Evolutionary conservation across 2,113 vertebrate genomes (phyloP), one percentile per base, ranked within the genome.

Genomic region (Hydropotes inermis): DNA sequence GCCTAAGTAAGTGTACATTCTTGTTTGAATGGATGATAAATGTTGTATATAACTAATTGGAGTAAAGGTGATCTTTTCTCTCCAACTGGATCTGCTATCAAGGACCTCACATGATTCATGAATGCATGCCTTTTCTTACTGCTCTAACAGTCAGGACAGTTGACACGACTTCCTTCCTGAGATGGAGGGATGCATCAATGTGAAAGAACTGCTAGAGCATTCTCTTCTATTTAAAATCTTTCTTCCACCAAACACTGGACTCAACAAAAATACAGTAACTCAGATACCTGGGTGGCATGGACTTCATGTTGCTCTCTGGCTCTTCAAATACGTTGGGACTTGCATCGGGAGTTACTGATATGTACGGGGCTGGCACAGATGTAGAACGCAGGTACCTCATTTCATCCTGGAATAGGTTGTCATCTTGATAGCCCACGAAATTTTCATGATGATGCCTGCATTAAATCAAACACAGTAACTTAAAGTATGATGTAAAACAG

Each of bases 281-380:
- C 58, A 97, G 95, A 86, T 99, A 99, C 99, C 99, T 99, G 86
- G 99, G 99, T 54, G 99, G 99, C 99, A 99, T 99, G 54, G 99
- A 99, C 97, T 99, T 99, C 99, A 99, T 99, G 98, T 99, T 99
- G 98, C 99, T 99, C 97, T 99, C 99, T 83, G 99, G 99, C 94
- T 99, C 99, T 98, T 99, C 99, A 97, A 99, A 99, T 85, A 99
- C 99, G 97, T 99, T 99, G 76, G 99, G 99, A 97, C 99, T 99
- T 86, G 99, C 99, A 76, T 99, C 99, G 27, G 99, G 99, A 81
- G 99, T 99, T 95, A 99, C 99, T 0, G 99, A 99, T 98, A 99
- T 99, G 96, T 99, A 99, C 0, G 99, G 99, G 0, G 99, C 99
- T 84, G 99, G 99, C 74, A 99, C 99, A 82, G 99, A 99, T 15